A percentile compares a stretch with the other conserved stretches of the same genome.
phyloP scores from a whole-genome alignment of 37 sponge, comb jelly and placozoan species.

The Crambe crambe region DNA sequence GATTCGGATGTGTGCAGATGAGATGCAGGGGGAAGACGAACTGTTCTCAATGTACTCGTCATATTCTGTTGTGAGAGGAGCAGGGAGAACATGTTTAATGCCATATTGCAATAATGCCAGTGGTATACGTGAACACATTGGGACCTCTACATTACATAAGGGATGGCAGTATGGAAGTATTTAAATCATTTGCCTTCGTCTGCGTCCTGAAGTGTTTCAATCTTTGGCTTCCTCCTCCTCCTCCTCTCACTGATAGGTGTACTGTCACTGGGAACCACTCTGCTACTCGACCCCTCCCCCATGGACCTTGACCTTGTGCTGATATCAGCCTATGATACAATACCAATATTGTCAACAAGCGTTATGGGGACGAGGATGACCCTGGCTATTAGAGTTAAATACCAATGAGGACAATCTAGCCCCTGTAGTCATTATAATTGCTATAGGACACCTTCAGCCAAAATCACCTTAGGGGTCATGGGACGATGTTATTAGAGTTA shows the following conservation, averaged over 20 bases:
- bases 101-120: neutral
- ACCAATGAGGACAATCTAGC: too few relatives aligned
- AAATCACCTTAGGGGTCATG: too few relatives aligned
- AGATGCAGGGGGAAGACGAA: slow-evolving; percentile 18
- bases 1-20: neutral
- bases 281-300: neutral
- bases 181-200: slow-evolving; percentile 21
- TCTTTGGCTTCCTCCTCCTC: slow-evolving; percentile 26
- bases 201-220: slow-evolving; percentile 24
- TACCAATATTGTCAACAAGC: too few relatives aligned
- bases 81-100: neutral
- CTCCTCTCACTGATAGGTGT: slow-evolving; percentile 15
- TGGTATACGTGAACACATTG: neutral
- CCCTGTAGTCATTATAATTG: too few relatives aligned
- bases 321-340: neutral
- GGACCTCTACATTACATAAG: too few relatives aligned
- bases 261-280: too few relatives aligned
- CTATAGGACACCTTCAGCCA: too few relatives aligned
- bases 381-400: too few relatives aligned
- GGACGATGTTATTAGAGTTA: too few relatives aligned
- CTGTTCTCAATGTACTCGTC: neutral
- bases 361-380: too few relatives aligned
- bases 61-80: neutral
- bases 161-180: too few relatives aligned
- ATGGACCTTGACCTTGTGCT: neutral